Base-by-base conservation (phyloP, 2,888 invertebrate genomes). In the Lomographa bimaculata region DNA sequence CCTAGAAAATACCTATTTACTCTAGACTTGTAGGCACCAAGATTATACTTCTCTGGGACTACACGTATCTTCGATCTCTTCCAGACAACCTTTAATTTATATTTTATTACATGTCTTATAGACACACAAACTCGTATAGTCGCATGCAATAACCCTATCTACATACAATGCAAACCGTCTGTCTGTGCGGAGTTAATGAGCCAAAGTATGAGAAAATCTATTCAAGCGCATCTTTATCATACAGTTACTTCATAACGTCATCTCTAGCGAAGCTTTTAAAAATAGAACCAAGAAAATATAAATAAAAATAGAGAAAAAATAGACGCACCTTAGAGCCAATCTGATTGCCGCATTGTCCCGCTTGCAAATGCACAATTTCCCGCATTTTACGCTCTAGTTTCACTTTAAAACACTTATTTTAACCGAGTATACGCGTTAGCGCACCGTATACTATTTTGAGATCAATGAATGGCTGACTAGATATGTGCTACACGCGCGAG, bases 341-440 rank as follows among this genome's bases (percentile, higher is more conserved):
- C 87, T 97, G 97, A 79, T 97, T 97, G 52, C 96, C 96, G 78
- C 96, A 97, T 81, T 97, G 96, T 44, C 96, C 96, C 45, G 94
- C 96, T 80, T 97, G 97, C 51, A 97, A 90, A 84, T 97, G 96
- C 57, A 97, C 96, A 68, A 97, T 97, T 93, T 97, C 97, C 90
- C 97, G 93, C 97, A 97, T 97, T 75, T 72, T 82, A 20, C 37
- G 49, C 50, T 51, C 40, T 59, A 40, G 51, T 66, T 65, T 50
- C 63, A 62, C 53, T 26, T n/a, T 9, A 23, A 52, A 54, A 64
- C 55, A 64, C 53, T 47, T 50, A 44, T 47, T 38, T 40, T 38
- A 34, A 10, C 30, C 7, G 21, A 9, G 29, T 39, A 43, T 45
- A 25, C 6, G 28, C 39, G 40, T 29, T n/a, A 52, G 60, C 59